These are phyloP conservation scores for Argya squamiceps DNA, from an alignment of 2,797 vertebrate genomes.

Conservation along the genomic window DNA sequence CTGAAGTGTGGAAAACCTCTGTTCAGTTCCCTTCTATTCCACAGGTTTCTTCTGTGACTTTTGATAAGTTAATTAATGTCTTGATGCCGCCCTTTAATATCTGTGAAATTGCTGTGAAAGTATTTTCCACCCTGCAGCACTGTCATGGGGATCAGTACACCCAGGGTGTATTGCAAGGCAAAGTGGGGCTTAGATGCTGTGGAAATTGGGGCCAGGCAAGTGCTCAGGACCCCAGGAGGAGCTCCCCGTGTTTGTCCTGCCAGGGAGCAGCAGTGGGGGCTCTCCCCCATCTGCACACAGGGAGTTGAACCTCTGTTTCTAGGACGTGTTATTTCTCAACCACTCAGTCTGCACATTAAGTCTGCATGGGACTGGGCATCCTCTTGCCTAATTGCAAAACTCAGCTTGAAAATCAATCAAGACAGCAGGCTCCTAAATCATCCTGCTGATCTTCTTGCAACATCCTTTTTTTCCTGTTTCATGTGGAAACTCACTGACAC, in stretches of 20 bases:
- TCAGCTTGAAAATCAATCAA: background rate
- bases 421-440: background rate
- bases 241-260: background rate
- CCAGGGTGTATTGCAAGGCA: background rate
- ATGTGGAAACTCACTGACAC: background rate
- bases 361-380: background rate
- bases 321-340: background rate
- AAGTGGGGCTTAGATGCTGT: background rate
- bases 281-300: background rate
- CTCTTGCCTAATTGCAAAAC: slow-evolving; percentile 40
- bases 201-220: background rate
- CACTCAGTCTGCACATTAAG: background rate
- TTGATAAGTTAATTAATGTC: background rate
- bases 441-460: slow-evolving; percentile 33
- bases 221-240: background rate
- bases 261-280: background rate
- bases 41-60: background rate
- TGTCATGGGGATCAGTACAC: background rate
- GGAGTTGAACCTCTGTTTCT: background rate
- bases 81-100: background rate
- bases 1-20: background rate
- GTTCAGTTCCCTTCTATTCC: background rate
- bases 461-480: background rate
- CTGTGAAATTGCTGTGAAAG: background rate
- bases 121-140: background rate